Conservation (phyloP, 2,888 invertebrate species). For the Pharmacophagus antenor region DNA sequence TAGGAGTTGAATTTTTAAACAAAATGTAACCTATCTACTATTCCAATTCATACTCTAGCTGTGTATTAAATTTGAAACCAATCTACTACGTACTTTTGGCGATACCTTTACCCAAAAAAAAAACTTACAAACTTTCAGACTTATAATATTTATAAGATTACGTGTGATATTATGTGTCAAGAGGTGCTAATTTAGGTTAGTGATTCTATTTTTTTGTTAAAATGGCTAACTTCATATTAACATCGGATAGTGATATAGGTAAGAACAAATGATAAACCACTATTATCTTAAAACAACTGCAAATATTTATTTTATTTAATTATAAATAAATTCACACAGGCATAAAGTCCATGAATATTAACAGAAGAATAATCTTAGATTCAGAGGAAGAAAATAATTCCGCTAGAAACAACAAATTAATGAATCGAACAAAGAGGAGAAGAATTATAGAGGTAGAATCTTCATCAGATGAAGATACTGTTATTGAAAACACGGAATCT, state of each 20-base stretch:
- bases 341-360: constrained; percentile 15
- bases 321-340: constrained; percentile 25
- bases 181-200: background rate
- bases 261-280: constrained; percentile 30
- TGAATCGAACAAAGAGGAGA: constrained; percentile 1
- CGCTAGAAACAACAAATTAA: constrained; percentile 12
- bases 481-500: constrained; percentile 14
- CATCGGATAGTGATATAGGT: constrained; percentile 27
- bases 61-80: too few species aligned
- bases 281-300: constrained; percentile 28
- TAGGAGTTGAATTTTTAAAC: too few species aligned
- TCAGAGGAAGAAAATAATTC: constrained; percentile 4
- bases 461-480: constrained; percentile 10
- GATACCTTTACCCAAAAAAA: too few species aligned
- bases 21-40: too few species aligned
- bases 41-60: too few species aligned
- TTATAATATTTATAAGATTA: constrained; percentile 9
- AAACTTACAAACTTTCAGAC: too few species aligned
- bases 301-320: constrained; percentile 27
- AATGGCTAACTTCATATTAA: constrained; percentile 16
- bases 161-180: constrained; percentile 1
- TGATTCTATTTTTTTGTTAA: constrained; percentile 12
- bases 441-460: constrained; percentile 11
- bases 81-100: too few species aligned
- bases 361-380: constrained; percentile 1